Evolutionary conservation across 30 jellyfish, hydroid and myxozoan species (phyloP).

Genomic region (Phacellophora camtschatica): DNA sequence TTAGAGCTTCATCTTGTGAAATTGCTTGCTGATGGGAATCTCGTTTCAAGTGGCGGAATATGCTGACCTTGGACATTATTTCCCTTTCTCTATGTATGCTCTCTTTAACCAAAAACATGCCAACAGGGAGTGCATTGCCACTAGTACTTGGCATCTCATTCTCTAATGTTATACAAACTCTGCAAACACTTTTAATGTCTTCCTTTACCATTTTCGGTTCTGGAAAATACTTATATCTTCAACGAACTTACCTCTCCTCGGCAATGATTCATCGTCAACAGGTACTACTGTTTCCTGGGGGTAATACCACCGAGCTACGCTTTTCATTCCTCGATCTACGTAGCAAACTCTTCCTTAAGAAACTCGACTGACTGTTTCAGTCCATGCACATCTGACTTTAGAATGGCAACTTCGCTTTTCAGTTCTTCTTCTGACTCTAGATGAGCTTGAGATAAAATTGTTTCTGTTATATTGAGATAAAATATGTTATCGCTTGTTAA

Average conservation of each 20-base stretch:
- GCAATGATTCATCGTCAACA: slow-evolving; percentile 14
- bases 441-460: not conserved
- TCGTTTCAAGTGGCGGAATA: slow-evolving; percentile 1
- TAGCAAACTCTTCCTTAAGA: slow-evolving; percentile 5
- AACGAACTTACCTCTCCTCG: not conserved
- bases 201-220: slow-evolving; percentile 4
- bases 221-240: slow-evolving; percentile 5
- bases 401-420: slow-evolving; percentile 5
- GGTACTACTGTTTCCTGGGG: not conserved
- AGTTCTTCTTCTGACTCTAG: not conserved
- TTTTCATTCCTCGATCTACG: not conserved
- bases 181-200: not conserved
- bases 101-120: not conserved
- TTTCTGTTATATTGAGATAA: not conserved
- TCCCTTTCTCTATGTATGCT: slow-evolving; percentile 5
- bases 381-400: not conserved
- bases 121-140: not conserved
- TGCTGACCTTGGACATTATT: not conserved
- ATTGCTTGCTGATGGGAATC: slow-evolving; percentile 22
- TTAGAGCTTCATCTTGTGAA: slow-evolving; percentile 12
- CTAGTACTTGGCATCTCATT: not conserved
- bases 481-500: not conserved
- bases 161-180: not conserved
- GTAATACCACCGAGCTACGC: not conserved
- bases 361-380: slow-evolving; percentile 12